Evolutionary conservation across 2,888 invertebrate species (phyloP).

Genomic region (Synergus itoensis): DNA sequence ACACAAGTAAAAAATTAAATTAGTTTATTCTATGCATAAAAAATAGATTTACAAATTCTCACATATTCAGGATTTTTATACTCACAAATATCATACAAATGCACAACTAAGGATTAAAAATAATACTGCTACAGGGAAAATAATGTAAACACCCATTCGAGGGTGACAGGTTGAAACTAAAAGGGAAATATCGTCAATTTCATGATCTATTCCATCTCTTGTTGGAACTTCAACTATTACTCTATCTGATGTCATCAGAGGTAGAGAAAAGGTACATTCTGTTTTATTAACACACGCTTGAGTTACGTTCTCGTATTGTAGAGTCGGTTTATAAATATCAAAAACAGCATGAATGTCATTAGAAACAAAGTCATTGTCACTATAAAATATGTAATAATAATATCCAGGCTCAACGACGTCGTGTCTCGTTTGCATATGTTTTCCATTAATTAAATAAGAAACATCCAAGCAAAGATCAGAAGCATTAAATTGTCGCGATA

Average conservation of each 20-base stretch:
- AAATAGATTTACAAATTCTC: constrained; percentile 5
- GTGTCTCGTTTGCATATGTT: constrained; percentile 85
- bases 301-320: constrained; percentile 86
- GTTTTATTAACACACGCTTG: constrained; percentile 88
- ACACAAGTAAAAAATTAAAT: constrained; percentile 18
- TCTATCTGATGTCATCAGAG: constrained; percentile 86
- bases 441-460: constrained; percentile 84
- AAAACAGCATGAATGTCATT: constrained; percentile 92
- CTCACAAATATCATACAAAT: constrained; percentile 82
- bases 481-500: constrained; percentile 85
- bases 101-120: constrained; percentile 89
- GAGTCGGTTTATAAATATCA: constrained; percentile 91
- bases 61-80: not conserved
- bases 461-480: constrained; percentile 85
- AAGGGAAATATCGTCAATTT: constrained; percentile 85
- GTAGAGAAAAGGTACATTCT: constrained; percentile 86
- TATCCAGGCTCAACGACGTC: constrained; percentile 88
- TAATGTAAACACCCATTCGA: constrained; percentile 87
- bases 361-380: constrained; percentile 88
- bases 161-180: constrained; percentile 90
- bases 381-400: constrained; percentile 94
- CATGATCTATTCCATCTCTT: constrained; percentile 88
- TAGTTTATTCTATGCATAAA: constrained; percentile 22
- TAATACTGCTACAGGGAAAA: constrained; percentile 89
- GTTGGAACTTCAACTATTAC: constrained; percentile 93